These are phyloP conservation scores for Steinernema carpocapsae DNA, from an alignment of 2,888 invertebrate species.

Conservation along the genomic window DNA sequence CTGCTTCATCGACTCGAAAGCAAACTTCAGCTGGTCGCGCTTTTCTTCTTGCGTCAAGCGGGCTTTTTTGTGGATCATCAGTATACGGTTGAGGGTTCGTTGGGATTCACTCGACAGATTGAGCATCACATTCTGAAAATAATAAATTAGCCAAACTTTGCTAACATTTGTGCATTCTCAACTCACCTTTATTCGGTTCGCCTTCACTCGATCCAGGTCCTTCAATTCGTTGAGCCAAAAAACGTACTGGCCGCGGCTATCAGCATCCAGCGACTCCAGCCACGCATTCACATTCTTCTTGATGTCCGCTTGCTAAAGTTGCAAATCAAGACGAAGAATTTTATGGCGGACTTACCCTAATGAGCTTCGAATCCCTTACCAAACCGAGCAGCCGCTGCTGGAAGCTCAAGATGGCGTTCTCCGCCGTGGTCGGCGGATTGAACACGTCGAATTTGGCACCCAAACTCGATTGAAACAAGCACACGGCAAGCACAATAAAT, in stretches of 20 bases:
- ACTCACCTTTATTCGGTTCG: slow-evolving; percentile 11
- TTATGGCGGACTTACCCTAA: not conserved
- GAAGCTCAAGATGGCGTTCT: slow-evolving; percentile 9
- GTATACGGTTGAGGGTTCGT: not conserved
- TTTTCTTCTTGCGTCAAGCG: not conserved
- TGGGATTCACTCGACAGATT: not conserved
- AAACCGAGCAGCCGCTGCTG: not conserved
- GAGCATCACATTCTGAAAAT: not conserved
- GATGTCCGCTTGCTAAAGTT: slow-evolving; percentile 1
- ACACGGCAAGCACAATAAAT: not conserved
- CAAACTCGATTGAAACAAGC: not conserved
- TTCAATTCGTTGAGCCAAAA: not conserved
- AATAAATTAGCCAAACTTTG: too few species aligned
- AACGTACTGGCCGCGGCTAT: not conserved
- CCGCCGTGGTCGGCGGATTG: not conserved
- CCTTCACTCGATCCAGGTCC: not conserved
- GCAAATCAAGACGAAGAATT: not conserved
- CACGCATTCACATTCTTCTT: not conserved
- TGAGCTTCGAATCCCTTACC: not conserved
- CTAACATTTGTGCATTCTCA: not conserved
- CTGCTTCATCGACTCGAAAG: slow-evolving; percentile 1
- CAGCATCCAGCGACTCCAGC: slow-evolving; percentile 6
- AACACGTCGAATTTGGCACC: not conserved
- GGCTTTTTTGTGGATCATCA: slow-evolving; percentile 22
- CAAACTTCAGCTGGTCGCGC: not conserved